Evolutionary conservation across 1,140 invertebrate species (phyloP).

Genomic region (Akabosia matsudoensis): DNA sequence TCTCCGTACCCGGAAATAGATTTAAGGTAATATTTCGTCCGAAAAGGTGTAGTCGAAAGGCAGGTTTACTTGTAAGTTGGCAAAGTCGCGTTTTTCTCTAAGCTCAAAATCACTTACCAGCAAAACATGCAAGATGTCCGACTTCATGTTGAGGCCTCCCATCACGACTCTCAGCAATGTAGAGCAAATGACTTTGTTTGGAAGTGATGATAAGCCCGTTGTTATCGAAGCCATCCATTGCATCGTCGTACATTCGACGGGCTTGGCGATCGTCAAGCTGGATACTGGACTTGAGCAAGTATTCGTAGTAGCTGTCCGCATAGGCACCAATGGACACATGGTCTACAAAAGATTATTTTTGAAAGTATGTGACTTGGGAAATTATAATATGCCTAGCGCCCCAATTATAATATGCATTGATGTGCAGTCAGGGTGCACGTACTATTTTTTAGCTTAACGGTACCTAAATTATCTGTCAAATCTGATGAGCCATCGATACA

Average conservation of each 20-base stretch:
- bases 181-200: conserved; percentile 32
- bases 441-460: too few relatives aligned
- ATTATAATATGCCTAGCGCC: conserved; percentile 19
- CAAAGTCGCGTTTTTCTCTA: neutral
- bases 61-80: neutral
- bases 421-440: too few relatives aligned
- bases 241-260: conserved; percentile 60
- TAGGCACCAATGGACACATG: conserved; percentile 63
- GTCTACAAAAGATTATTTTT: conserved; percentile 54
- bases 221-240: conserved; percentile 51
- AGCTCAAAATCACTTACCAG: conserved; percentile 18
- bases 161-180: conserved; percentile 37
- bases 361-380: too few relatives aligned
- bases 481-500: too few relatives aligned
- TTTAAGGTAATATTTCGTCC: too few relatives aligned
- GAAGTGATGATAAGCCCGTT: conserved; percentile 38
- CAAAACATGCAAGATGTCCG: conserved; percentile 41
- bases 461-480: too few relatives aligned
- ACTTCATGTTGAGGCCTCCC: conserved; percentile 24
- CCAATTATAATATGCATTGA: neutral
- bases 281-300: conserved; percentile 62
- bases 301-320: conserved; percentile 68
- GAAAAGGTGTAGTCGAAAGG: too few relatives aligned
- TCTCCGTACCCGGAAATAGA: too few relatives aligned
- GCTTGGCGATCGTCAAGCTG: conserved; percentile 56